phyloP scores from a whole-genome alignment of 35 echinoderm and acorn worm genomes.

The Ophiothrix spiculata region DNA sequence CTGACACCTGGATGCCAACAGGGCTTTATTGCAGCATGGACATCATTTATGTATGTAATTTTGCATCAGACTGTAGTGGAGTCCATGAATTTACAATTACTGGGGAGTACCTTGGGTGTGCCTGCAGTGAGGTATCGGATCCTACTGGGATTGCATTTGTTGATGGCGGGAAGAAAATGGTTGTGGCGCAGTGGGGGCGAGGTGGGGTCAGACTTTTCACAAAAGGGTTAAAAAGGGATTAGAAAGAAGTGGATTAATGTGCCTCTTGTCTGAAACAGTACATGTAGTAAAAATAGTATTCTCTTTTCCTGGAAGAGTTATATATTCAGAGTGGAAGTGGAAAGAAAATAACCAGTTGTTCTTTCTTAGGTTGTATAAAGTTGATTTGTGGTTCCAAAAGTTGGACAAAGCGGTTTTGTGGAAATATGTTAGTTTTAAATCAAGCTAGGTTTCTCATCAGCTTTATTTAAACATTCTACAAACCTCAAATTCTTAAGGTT shows the following conservation, averaged over 20 bases:
- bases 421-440: too few species aligned
- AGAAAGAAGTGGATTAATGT: not conserved
- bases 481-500: too few species aligned
- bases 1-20: not conserved
- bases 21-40: not conserved
- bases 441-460: too few species aligned
- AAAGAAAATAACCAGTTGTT: too few species aligned
- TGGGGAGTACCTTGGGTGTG: not conserved
- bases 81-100: not conserved
- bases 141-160: not conserved
- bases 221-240: not conserved
- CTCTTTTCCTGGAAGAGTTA: too few species aligned
- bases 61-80: conserved; percentile 9
- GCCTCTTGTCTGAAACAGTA: too few species aligned
- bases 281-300: too few species aligned
- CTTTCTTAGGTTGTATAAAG: too few species aligned
- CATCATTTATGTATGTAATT: not conserved
- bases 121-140: not conserved
- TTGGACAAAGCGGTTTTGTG: too few species aligned
- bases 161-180: not conserved
- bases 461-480: too few species aligned
- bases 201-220: not conserved
- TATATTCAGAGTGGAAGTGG: too few species aligned
- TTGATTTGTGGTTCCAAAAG: too few species aligned
- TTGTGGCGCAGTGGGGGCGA: not conserved